These are phyloP conservation scores for Microctenopoma lineatum DNA, from an alignment of 2,797 vertebrate genomes.

Conservation along the genomic window DNA sequence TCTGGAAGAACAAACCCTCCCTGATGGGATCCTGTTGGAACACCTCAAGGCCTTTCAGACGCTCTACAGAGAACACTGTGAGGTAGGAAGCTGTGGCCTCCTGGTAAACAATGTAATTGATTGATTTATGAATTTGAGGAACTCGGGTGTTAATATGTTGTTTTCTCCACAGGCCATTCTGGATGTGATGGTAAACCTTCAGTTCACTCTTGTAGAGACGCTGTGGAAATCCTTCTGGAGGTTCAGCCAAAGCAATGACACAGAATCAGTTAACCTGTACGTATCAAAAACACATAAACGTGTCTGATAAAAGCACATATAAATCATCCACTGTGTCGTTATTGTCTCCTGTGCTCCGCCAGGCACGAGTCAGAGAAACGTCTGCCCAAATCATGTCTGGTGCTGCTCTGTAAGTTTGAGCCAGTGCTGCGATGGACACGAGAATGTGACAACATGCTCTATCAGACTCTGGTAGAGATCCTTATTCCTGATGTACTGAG, in stretches of 20 bases:
- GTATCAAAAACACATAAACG: slow-evolving; percentile 40
- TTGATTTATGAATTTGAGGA: not conserved
- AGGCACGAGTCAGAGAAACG: slow-evolving; percentile 93
- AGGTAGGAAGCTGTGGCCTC: slow-evolving; percentile 79
- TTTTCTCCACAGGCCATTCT: slow-evolving; percentile 86
- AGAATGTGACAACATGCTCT: slow-evolving; percentile 92
- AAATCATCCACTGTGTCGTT: not conserved
- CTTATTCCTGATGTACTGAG: slow-evolving; percentile 93
- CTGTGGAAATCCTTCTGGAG: slow-evolving; percentile 97
- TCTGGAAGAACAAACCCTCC: slow-evolving; percentile 84
- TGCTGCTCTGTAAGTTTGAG: slow-evolving; percentile 91
- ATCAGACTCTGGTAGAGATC: slow-evolving; percentile 93
- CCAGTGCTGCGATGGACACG: slow-evolving; percentile 90
- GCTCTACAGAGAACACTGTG: slow-evolving; percentile 94
- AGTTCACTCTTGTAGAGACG: slow-evolving; percentile 93
- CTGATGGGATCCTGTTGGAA: slow-evolving; percentile 85
- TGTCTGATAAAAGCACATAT: not conserved
- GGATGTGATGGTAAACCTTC: slow-evolving; percentile 95
- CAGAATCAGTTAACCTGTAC: slow-evolving; percentile 85
- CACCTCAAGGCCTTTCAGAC: slow-evolving; percentile 90
- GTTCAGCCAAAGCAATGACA: slow-evolving; percentile 86
- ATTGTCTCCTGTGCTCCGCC: not conserved
- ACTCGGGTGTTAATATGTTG: slow-evolving; percentile 9
- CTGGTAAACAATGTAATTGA: not conserved
- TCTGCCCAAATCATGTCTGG: slow-evolving; percentile 89